phyloP scores from a whole-genome alignment of 2,888 invertebrate genomes.

The Eupithecia insigniata region DNA sequence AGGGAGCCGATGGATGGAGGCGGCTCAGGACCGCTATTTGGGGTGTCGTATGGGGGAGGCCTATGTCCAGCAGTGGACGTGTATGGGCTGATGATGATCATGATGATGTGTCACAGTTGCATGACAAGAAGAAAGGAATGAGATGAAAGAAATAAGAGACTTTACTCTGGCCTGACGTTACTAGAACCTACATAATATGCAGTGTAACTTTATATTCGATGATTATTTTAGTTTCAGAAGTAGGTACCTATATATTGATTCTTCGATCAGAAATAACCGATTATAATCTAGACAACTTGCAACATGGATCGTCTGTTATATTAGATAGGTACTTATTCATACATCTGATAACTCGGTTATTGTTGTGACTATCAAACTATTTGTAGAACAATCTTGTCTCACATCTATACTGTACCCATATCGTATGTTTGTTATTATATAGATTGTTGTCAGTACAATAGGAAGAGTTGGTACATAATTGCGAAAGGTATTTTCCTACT shows the following conservation, averaged over 20 bases:
- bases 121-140: background rate
- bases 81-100: too few relatives aligned
- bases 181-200: too few relatives aligned
- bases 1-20: too few relatives aligned
- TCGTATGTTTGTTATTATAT: background rate
- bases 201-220: too few relatives aligned
- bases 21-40: too few relatives aligned
- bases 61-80: too few relatives aligned
- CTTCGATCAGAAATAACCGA: background rate
- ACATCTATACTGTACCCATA: conserved; percentile 14
- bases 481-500: background rate
- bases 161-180: background rate
- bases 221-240: too few relatives aligned
- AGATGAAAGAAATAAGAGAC: background rate
- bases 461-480: background rate
- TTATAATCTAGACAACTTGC: background rate
- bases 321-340: conserved; percentile 15
- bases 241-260: background rate
- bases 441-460: background rate
- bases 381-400: conserved; percentile 37
- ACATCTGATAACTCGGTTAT: conserved; percentile 55
- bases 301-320: background rate
- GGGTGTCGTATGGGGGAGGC: too few relatives aligned
- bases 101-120: too few relatives aligned
- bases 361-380: conserved; percentile 53